These are phyloP conservation scores for Parazoanthus swiftii DNA, from an alignment of 92 coral and sea anemone species.

Conservation along the genomic window DNA sequence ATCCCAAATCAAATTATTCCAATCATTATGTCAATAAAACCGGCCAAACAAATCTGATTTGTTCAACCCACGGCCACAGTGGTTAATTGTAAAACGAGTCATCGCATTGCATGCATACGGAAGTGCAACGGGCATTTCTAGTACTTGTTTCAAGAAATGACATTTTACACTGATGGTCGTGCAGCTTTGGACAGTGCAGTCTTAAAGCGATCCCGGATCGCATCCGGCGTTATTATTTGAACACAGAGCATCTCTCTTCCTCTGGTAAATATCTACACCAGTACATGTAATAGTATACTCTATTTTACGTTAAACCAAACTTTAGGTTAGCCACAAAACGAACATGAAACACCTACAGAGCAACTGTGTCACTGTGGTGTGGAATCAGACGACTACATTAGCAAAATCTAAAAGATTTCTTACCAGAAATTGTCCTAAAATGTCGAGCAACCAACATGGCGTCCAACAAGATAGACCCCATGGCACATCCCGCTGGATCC, in stretches of 20 bases:
- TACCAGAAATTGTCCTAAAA: constrained; percentile 55
- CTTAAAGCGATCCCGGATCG: too few relatives aligned
- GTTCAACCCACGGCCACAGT: too few relatives aligned
- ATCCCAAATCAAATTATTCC: too few relatives aligned
- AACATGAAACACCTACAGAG: not conserved
- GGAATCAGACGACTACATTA: not conserved
- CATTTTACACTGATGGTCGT: not conserved
- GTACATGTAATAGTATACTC: too few relatives aligned
- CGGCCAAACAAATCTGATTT: too few relatives aligned
- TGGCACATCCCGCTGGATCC: constrained; percentile 6
- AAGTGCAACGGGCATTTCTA: too few relatives aligned
- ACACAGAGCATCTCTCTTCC: not conserved
- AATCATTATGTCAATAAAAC: too few relatives aligned
- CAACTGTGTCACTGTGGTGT: not conserved
- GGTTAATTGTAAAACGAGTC: too few relatives aligned
- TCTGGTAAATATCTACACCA: too few relatives aligned
- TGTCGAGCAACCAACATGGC: constrained; percentile 73
- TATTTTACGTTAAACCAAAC: too few relatives aligned
- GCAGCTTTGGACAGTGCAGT: not conserved
- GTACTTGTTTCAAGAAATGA: not conserved
- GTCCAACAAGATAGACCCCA: constrained; percentile 31
- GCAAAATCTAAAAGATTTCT: constrained; percentile 10
- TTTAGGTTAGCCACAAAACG: not conserved
- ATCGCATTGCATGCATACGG: too few relatives aligned
- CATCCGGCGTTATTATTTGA: not conserved